Evolutionary conservation across 2,888 invertebrate species (phyloP), one percentile per base, ranked within the genome.

Genomic region (Athetis lepigone): DNA sequence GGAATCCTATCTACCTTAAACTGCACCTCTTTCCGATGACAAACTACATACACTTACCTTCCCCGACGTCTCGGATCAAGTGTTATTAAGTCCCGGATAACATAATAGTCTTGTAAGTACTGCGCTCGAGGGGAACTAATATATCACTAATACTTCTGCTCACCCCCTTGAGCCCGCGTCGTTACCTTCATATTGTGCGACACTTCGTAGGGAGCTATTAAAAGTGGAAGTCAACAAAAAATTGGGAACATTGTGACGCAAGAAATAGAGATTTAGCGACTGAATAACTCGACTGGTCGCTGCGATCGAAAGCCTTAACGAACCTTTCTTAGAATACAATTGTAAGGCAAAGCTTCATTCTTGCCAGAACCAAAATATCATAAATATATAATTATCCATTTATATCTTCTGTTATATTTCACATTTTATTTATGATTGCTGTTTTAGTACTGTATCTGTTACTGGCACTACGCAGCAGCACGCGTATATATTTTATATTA

Each of bases 101-200:
- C 75, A 69, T 69, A 75, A 69, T 59, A 62, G 62, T 47, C 36
- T 55, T 67, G 46, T 69, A 72, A 74, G 72, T 62, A 56, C 75
- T 45, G 25, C 18, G 25, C 49, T 23, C 25, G 27, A 43, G 54
- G 65, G 39, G 43, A 50, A 33, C 46, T n/a, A n/a, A n/a, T n/a
- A 50, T 50, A 61, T 54, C 37, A 51, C 52, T 58, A 54, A 61
- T 59, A 55, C 46, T 62, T 50, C 16, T 58, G 57, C 46, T 57
- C 29, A 56, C 47, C 54, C 40, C 54, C 21, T 11, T 18, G 16
- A 8, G 13, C 13, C 11, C 33, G n/a, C 16, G 11, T 50, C 42
- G 51, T 54, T 52, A 68, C 49, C 52, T 45, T n/a, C n/a, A n/a
- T n/a, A n/a, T n/a, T n/a, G n/a, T 42, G 49, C 40, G 27, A 51